phyloP scores from a whole-genome alignment of 2,888 invertebrate species.

The Tortrix viridana region DNA sequence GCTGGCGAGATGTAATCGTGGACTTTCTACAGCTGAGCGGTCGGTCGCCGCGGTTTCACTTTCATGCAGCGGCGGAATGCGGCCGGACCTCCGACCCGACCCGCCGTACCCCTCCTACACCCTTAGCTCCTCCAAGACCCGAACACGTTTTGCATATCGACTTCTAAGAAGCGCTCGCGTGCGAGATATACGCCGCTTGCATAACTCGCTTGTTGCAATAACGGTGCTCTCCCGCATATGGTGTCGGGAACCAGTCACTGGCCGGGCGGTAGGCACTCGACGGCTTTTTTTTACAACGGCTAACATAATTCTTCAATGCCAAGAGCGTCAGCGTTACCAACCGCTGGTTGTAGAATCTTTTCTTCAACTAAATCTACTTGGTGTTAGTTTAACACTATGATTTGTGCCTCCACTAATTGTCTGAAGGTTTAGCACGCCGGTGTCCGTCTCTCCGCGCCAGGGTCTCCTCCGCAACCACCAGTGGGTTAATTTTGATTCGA shows the following conservation, averaged over 20 bases:
- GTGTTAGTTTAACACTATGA: neutral
- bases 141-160: slow-evolving; percentile 57
- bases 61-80: slow-evolving; percentile 80
- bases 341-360: slow-evolving; percentile 9
- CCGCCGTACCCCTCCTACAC: slow-evolving; percentile 52
- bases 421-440: neutral
- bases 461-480: slow-evolving; percentile 21
- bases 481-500: slow-evolving; percentile 65
- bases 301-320: slow-evolving; percentile 31
- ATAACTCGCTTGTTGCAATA: slow-evolving; percentile 52
- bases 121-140: slow-evolving; percentile 31
- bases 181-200: slow-evolving; percentile 47
- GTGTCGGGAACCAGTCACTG: slow-evolving; percentile 45
- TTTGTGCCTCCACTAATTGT: neutral
- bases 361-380: too few species aligned
- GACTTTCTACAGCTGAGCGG: slow-evolving; percentile 81
- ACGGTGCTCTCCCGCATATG: slow-evolving; percentile 50
- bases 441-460: slow-evolving; percentile 21
- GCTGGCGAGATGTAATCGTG: slow-evolving; percentile 75
- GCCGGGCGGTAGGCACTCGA: slow-evolving; percentile 29
- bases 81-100: slow-evolving; percentile 81
- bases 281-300: slow-evolving; percentile 33
- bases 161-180: slow-evolving; percentile 48
- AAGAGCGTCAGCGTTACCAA: slow-evolving; percentile 27
- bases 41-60: slow-evolving; percentile 78